These are phyloP conservation scores for Tanaodytes sp. DNA, from an alignment of 2,888 invertebrate genomes.

Conservation along the genomic window DNA sequence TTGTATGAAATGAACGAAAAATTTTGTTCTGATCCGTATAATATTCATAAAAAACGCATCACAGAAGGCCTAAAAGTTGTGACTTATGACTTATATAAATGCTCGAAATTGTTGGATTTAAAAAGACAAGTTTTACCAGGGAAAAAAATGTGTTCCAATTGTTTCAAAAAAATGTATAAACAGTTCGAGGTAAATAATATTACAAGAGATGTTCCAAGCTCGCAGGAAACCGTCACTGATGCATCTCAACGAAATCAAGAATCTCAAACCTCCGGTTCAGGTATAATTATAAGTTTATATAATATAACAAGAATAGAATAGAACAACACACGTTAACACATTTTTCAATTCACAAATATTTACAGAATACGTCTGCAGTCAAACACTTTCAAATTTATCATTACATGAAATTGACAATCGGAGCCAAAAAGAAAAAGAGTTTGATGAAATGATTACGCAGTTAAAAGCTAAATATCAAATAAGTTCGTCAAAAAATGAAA, in stretches of 20 bases:
- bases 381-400: constrained; percentile 5
- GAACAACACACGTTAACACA: no score
- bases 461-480: constrained; percentile 7
- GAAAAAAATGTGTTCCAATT: constrained; percentile 7
- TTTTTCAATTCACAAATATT: neutral
- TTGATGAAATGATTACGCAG: constrained; percentile 12
- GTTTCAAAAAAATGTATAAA: neutral
- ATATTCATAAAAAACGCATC: constrained; percentile 15
- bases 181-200: constrained; percentile 7
- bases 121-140: constrained; percentile 20
- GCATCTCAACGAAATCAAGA: neutral
- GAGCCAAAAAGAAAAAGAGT: constrained; percentile 15
- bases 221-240: constrained; percentile 9
- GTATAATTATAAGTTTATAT: neutral
- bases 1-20: neutral
- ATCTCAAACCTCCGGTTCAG: constrained; percentile 10
- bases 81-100: constrained; percentile 15
- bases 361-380: constrained; percentile 3
- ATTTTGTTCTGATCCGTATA: constrained; percentile 1
- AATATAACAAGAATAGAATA: no score
- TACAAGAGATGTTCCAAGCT: constrained; percentile 1
- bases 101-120: constrained; percentile 12
- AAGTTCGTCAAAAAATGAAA: constrained; percentile 15
- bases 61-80: neutral
- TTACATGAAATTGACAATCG: constrained; percentile 5